A percentile compares a stretch with the other conserved stretches of the same genome.
Conservation (phyloP, 2,888 invertebrate genomes). For the Nasonia oneida region DNA sequence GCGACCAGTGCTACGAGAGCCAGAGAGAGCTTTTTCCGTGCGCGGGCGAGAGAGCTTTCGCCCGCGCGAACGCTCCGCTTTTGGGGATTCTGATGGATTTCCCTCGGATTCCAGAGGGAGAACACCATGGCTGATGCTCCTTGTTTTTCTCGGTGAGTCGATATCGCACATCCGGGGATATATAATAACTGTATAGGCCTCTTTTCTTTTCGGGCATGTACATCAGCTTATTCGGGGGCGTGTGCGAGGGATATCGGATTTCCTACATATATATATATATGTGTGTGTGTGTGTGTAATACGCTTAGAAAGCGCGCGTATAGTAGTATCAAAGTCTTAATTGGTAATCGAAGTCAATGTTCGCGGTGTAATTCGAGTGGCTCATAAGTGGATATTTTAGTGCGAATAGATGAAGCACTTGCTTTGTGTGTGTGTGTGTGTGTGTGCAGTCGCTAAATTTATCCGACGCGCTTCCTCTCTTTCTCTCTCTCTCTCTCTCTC, state of each 20-base stretch:
- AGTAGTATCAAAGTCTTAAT: conserved; percentile 17
- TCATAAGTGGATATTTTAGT: conserved; percentile 49
- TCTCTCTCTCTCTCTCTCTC: conserved; percentile 35
- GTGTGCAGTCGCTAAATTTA: conserved; percentile 48
- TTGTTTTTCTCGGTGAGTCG: conserved; percentile 12
- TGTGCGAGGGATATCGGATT: background rate
- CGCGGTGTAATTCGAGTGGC: conserved; percentile 56
- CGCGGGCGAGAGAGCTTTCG: background rate
- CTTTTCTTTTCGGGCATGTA: background rate
- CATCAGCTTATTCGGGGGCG: background rate
- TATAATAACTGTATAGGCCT: background rate
- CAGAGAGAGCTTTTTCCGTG: conserved; percentile 1
- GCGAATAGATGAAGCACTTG: conserved; percentile 41
- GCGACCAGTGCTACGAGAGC: background rate
- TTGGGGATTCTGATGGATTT: conserved; percentile 3
- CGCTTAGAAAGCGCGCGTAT: background rate
- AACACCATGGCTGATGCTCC: background rate
- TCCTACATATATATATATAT: background rate
- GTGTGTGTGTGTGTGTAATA: background rate
- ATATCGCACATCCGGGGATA: background rate
- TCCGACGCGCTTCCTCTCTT: background rate
- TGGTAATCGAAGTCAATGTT: conserved; percentile 58
- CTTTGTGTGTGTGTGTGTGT: conserved; percentile 10
- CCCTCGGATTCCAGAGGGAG: background rate
- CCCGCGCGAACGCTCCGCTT: conserved; percentile 4